A percentile compares a stretch with the other conserved stretches of the same genome.
These are phyloP conservation scores for Diabrotica balteata DNA, from an alignment of 2,888 invertebrate species.

Conservation along the genomic window DNA sequence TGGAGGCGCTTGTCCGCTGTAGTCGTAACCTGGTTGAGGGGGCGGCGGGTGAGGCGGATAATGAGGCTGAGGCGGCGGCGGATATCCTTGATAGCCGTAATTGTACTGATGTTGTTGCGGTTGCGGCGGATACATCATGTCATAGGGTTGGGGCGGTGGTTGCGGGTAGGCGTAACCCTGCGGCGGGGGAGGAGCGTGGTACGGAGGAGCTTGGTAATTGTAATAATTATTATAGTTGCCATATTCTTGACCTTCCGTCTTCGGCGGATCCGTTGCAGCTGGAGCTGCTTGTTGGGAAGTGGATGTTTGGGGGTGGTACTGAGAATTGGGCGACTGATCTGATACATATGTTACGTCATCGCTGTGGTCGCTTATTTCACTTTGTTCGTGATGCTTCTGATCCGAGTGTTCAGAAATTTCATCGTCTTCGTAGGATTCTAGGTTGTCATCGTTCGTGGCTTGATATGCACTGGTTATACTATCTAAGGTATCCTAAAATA, in stretches of 20 bases:
- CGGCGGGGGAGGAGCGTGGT: slow-evolving; percentile 44
- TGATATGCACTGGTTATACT: slow-evolving; percentile 57
- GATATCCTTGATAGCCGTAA: slow-evolving; percentile 54
- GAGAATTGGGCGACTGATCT: slow-evolving; percentile 47
- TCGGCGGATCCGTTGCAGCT: slow-evolving; percentile 23
- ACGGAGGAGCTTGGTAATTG: slow-evolving; percentile 48
- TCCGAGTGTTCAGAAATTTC: slow-evolving; percentile 39
- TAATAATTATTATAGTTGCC: slow-evolving; percentile 45
- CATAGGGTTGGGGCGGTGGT: slow-evolving; percentile 53
- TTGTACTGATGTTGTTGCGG: slow-evolving; percentile 48
- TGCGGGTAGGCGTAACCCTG: slow-evolving; percentile 53
- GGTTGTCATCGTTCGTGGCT: slow-evolving; percentile 45
- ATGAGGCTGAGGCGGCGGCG: slow-evolving; percentile 51
- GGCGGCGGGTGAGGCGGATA: slow-evolving; percentile 47
- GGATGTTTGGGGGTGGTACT: slow-evolving; percentile 39
- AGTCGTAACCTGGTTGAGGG: slow-evolving; percentile 40
- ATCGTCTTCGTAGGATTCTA: slow-evolving; percentile 45
- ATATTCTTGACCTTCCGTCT: slow-evolving; percentile 33
- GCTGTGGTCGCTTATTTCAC: slow-evolving; percentile 51
- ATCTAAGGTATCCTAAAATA: slow-evolving; percentile 55
- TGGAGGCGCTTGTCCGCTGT: slow-evolving; percentile 35
- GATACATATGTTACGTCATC: slow-evolving; percentile 53
- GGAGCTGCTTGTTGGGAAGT: slow-evolving; percentile 37
- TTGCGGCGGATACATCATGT: slow-evolving; percentile 53
- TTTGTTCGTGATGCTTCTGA: slow-evolving; percentile 39